Conservation (phyloP, 2,113 vertebrate genomes). For the Axis porcinus region DNA sequence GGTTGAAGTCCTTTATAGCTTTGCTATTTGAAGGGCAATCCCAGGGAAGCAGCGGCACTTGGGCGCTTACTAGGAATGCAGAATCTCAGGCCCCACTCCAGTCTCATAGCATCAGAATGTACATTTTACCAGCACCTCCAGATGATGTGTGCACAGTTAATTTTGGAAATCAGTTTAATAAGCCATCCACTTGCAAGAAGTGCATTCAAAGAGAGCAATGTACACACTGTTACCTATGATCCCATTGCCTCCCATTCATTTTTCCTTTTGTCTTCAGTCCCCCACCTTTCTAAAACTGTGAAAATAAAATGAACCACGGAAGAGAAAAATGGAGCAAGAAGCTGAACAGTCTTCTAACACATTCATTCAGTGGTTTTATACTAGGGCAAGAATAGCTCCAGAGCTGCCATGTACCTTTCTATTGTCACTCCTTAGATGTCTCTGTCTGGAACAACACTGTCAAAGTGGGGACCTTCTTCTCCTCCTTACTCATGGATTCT, state of each 20-base stretch:
- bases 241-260: constrained; percentile 60
- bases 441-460: constrained; percentile 49
- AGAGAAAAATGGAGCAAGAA: constrained; percentile 72
- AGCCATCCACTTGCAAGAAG: background rate
- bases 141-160: background rate
- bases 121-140: constrained; percentile 12
- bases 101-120: background rate
- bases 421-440: constrained; percentile 69
- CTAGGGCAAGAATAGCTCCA: constrained; percentile 63
- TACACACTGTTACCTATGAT: constrained; percentile 53
- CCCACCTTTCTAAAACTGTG: constrained; percentile 43
- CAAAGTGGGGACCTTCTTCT: constrained; percentile 47
- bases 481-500: constrained; percentile 57
- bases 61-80: background rate
- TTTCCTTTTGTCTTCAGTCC: constrained; percentile 42
- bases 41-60: background rate
- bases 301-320: constrained; percentile 73
- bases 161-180: constrained; percentile 22
- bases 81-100: background rate
- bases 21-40: background rate
- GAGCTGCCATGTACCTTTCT: constrained; percentile 68
- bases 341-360: constrained; percentile 71
- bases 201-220: background rate
- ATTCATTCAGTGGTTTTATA: constrained; percentile 67
- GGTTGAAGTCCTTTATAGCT: background rate